These are phyloP conservation scores for Drosophila algonquin DNA, from an alignment of 2,888 invertebrate species.

Conservation along the genomic window DNA sequence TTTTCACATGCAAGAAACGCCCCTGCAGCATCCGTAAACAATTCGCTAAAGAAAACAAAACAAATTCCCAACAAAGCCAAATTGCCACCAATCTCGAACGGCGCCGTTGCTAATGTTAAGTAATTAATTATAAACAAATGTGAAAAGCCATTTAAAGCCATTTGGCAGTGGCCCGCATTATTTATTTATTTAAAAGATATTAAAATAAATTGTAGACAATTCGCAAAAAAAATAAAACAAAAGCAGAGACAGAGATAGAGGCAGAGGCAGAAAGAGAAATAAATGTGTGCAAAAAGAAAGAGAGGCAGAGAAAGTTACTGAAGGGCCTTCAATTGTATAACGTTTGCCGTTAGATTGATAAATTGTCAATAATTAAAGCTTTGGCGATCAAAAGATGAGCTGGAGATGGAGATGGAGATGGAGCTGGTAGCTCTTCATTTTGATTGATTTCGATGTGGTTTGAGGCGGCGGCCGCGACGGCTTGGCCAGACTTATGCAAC, in stretches of 20 bases:
- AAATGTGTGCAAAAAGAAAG: constrained; percentile 5
- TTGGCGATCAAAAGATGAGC: constrained; percentile 45
- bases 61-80: constrained; percentile 14
- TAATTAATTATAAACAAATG: constrained; percentile 65
- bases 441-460: constrained; percentile 45
- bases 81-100: constrained; percentile 47
- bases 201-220: constrained; percentile 42
- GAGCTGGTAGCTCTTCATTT: constrained; percentile 57
- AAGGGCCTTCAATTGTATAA: constrained; percentile 62
- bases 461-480: not conserved
- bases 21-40: constrained; percentile 4
- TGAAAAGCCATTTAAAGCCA: constrained; percentile 22
- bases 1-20: constrained; percentile 35
- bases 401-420: constrained; percentile 12
- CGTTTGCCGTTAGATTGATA: constrained; percentile 53
- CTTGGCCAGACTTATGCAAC: constrained; percentile 22
- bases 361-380: constrained; percentile 52
- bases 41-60: not conserved
- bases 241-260: not conserved
- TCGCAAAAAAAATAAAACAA: constrained; percentile 34
- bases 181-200: constrained; percentile 45
- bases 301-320: constrained; percentile 42
- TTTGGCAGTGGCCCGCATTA: constrained; percentile 28
- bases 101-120: constrained; percentile 50
- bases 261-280: not conserved